Evolutionary conservation across 2,113 vertebrate species (phyloP).

Genomic region (Anas platyrhynchos): DNA sequence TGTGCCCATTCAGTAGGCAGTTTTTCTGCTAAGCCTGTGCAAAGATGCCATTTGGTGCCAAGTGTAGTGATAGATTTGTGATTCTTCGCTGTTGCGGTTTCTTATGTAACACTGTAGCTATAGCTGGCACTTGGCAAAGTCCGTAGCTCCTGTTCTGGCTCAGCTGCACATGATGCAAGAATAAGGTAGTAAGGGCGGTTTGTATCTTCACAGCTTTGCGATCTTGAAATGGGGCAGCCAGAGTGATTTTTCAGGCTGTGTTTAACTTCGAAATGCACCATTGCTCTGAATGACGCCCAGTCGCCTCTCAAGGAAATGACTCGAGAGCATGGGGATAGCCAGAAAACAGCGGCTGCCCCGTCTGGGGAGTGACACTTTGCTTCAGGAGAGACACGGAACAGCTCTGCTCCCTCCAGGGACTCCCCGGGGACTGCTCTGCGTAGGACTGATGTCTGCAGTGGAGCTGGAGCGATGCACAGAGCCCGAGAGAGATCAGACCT

Average conservation of each 20-base stretch:
- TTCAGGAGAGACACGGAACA: neutral
- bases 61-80: constrained; percentile 59
- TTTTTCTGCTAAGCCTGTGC: constrained; percentile 1
- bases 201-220: neutral
- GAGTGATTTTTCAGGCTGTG: neutral
- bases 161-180: constrained; percentile 26
- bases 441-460: neutral
- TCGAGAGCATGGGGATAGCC: neutral
- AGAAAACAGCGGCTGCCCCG: neutral
- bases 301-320: neutral
- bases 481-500: neutral
- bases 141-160: constrained; percentile 56
- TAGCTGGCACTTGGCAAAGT: constrained; percentile 45
- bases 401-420: neutral
- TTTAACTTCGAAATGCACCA: neutral
- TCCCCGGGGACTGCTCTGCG: neutral
- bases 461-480: neutral
- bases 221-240: neutral
- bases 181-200: neutral
- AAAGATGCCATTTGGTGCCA: constrained; percentile 31
- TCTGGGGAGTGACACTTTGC: neutral
- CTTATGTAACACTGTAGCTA: constrained; percentile 54
- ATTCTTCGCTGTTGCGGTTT: constrained; percentile 41
- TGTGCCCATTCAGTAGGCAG: constrained; percentile 46
- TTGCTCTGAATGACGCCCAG: neutral